phyloP scores from a whole-genome alignment of 2,797 vertebrate genomes.

The Hephaestus fuliginosus region DNA sequence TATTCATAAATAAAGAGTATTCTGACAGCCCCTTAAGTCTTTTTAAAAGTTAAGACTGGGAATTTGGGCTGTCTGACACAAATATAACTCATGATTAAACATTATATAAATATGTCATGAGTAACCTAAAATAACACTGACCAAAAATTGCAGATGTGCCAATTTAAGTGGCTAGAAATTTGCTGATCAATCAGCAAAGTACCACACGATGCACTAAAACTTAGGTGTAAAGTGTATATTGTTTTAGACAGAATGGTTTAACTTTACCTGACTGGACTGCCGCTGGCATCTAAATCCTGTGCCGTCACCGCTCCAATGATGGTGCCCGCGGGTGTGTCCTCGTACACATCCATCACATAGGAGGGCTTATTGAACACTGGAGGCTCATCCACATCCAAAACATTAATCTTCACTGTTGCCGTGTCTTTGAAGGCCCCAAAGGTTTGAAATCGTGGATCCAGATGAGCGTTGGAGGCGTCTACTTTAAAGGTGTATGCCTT shows the following conservation, averaged over 20 bases:
- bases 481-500: constrained; percentile 98
- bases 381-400: constrained; percentile 96
- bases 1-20: not conserved
- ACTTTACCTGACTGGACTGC: constrained; percentile 93
- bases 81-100: not conserved
- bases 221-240: not conserved
- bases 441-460: constrained; percentile 93
- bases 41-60: not conserved
- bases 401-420: constrained; percentile 96
- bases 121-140: not conserved
- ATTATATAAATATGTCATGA: not conserved
- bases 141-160: not conserved
- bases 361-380: constrained; percentile 94
- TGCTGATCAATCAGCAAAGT: not conserved
- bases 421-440: constrained; percentile 97
- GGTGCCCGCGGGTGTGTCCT: constrained; percentile 94
- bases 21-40: not conserved
- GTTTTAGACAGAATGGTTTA: constrained; percentile 29
- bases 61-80: not conserved
- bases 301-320: constrained; percentile 98
- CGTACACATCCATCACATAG: constrained; percentile 97
- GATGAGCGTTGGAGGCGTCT: constrained; percentile 93
- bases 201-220: not conserved
- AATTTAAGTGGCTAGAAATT: not conserved
- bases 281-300: constrained; percentile 95